These are phyloP conservation scores for Athalia cordata DNA, from an alignment of 2,888 invertebrate genomes.

Conservation along the genomic window DNA sequence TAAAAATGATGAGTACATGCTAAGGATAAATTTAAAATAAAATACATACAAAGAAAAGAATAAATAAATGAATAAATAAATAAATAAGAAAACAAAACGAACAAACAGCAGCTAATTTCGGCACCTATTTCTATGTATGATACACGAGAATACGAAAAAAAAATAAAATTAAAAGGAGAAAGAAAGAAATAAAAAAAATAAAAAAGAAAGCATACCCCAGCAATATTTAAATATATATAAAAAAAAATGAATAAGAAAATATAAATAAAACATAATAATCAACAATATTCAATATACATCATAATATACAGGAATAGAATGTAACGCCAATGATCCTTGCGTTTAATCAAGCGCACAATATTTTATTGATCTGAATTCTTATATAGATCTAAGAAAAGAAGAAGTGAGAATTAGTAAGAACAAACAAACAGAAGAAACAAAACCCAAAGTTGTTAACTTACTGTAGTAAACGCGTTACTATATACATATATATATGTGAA, in stretches of 20 bases:
- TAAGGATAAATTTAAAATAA: not conserved
- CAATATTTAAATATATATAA: slow-evolving; percentile 43
- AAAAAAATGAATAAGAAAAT: too few relatives aligned
- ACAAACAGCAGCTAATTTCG: slow-evolving; percentile 65
- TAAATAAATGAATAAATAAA: slow-evolving; percentile 21
- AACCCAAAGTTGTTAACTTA: not conserved
- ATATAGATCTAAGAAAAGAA: not conserved
- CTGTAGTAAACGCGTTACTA: not conserved
- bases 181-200: slow-evolving; percentile 42
- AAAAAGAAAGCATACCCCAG: slow-evolving; percentile 28
- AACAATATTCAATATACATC: slow-evolving; percentile 24
- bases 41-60: slow-evolving; percentile 8
- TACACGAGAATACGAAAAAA: slow-evolving; percentile 56
- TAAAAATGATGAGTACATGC: not conserved
- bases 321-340: slow-evolving; percentile 52
- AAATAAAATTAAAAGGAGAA: slow-evolving; percentile 13
- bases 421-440: not conserved
- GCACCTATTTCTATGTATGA: slow-evolving; percentile 69
- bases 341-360: not conserved
- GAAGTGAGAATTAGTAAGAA: not conserved
- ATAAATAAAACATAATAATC: slow-evolving; percentile 14
- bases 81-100: not conserved
- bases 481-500: slow-evolving; percentile 4
- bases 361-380: not conserved
- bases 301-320: slow-evolving; percentile 49